Base-by-base conservation (phyloP, 2,797 vertebrate species). In the Smutsia temminckii region DNA sequence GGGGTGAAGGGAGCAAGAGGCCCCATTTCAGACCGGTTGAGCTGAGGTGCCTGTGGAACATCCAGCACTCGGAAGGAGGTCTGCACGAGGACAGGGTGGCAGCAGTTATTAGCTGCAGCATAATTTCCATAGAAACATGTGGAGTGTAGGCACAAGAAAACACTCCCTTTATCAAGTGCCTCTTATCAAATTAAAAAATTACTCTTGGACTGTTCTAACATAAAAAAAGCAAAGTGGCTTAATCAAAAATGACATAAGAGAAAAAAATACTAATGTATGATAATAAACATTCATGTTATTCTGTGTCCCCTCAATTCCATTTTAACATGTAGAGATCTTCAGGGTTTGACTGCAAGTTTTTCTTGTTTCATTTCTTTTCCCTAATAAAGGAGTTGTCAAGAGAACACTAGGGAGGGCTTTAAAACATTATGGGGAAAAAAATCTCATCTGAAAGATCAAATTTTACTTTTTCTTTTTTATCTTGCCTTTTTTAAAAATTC, bases 111-210 rank as follows among this genome's bases (percentile, higher is more conserved):
- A 89, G 49, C 53, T 59, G 37, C 18, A 63, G 71, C 75, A 69
- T n/a, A 86, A 81, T 97, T 93, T 81, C 94, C 86, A 85, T 88
- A 86, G 93, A 89, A 96, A 95, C 84, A 46, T 3, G 2, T 23
- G 69, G 64, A 51, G 34, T 55, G 34, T 49, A 69, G 84, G 80
- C 85, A 61, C 71, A 89, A 75, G 59, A 83, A 96, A 87, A 80
- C 5, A 3, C 21, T 95, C 74, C 63, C 21, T 55, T 78, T 8
- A 27, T 66, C 61, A 78, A 78, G 51, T 5, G 3, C 83, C 71
- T 93, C 77, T 84, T 72, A 40, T 23, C 93, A 75, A 85, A 81
- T 94, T 93, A 95, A 89, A 68, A 86, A 95, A 59, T 87, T 63
- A 89, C 32, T 85, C 49, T 87, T 69, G 37, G 37, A 42, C 66